Base-by-base conservation (phyloP, 1,140 invertebrate species). In the Drosophila novamexicana region DNA sequence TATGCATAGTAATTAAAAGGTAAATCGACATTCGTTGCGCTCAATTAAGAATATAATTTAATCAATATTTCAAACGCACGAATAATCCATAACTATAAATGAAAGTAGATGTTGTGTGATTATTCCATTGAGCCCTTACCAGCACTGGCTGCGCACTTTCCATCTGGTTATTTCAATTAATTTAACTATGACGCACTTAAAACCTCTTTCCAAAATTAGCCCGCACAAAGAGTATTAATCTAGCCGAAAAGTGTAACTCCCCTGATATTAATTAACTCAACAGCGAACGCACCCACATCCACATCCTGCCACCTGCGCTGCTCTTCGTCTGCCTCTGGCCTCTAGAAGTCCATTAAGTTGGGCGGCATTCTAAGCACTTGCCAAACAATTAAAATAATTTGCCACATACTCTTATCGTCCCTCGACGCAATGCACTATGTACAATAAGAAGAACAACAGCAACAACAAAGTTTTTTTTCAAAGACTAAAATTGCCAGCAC, bases 311-410 rank as follows among this genome's bases (percentile, higher is more conserved):
- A 3, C 50, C 40, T 37, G 6, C 49, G 14, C 2, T 29, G 22
- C 22, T 29, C 22, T 29, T 29, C 29, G 12, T 14, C 36, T 56
- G 47, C 7, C 52, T 53, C 44, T 59, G 34, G 61, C 34, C 52
- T 70, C 71, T 62, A 75, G 66, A 63, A 88, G 79, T 77, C 83
- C 84, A 88, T 88, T 88, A 88, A 74, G 79, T 76, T 78, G 64
- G 22, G 75, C 68, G 83, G 83, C 76, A 88, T 88, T 76, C 79
- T 72, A 68, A 88, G 83, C 83, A 88, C 83, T 86, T 86, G 84
- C 83, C 56, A 86, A 86, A 86, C 83, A 86, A 86, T 86, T 86
- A 86, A 86, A 86, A 88, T 86, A 86, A 86, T 86, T 86, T 88
- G 65, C 83, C 83, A 86, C 83, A 86, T 73, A 88, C 83, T 79